Base-by-base conservation (phyloP, 2,888 invertebrate genomes). In the Drosophila paucipuncta region DNA sequence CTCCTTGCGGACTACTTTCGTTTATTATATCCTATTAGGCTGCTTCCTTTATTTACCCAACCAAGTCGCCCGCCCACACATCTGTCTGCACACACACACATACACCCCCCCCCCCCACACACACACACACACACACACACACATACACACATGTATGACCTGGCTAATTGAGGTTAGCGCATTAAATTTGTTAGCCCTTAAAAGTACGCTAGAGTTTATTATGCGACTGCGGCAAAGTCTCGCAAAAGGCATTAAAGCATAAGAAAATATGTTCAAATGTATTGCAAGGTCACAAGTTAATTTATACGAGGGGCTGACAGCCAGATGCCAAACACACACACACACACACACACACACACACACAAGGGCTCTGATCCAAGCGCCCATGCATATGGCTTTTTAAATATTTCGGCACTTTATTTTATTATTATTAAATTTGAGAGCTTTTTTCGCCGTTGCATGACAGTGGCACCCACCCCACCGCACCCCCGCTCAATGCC, bases 211-310 rank as follows among this genome's bases (percentile, higher is more conserved):
- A 50, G 53, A 67, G 59, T 68, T 65, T 78, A 76, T 76, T 68
- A 57, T 60, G 41, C 39, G 67, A 16, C 57, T 41, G 49, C 35
- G 61, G 33, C 10, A 57, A 47, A 28, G 9, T 30, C 25, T 52
- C 53, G 22, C 62, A 61, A 52, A 61, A 60, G 57, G 76, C 78
- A 90, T 85, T 89, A 85, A 86, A 85, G 82, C 88, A 73, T 76
- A 77, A 66, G 74, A 81, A 81, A 85, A 69, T 74, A 72, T 87
- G 80, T 74, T 70, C 68, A 81, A 83, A 76, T 81, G 70, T 67
- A 68, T 50, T 67, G 59, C 87, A 87, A 89, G 87, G 87, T 87
- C 86, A 82, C 79, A 78, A 74, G 86, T 67, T 88, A 88, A 86
- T 90, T 85, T 90, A 77, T 88, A 75, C 86, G 69, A 72, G 73